phyloP scores from a whole-genome alignment of 2,888 invertebrate genomes.

The Ametastegia equiseti region DNA sequence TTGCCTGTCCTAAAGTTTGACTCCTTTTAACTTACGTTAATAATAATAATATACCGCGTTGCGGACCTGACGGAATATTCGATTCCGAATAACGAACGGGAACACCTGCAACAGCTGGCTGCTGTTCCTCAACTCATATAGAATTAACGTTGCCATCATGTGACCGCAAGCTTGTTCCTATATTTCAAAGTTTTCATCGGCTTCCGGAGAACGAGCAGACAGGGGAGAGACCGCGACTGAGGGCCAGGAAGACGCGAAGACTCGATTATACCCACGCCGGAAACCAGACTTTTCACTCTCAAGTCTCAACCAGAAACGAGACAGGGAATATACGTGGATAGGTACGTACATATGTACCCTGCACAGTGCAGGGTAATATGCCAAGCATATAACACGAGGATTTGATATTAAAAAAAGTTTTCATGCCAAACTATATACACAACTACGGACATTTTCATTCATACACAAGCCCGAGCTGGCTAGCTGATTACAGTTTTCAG shows the following conservation, averaged over 20 bases:
- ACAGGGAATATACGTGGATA: neutral
- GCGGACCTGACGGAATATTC: neutral
- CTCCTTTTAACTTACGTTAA: neutral
- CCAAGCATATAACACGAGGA: neutral
- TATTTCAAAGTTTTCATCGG: slow-evolving; percentile 15
- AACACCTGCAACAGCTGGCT: slow-evolving; percentile 25
- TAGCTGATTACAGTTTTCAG: neutral
- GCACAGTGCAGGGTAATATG: neutral
- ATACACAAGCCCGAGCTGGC: neutral
- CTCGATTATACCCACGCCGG: neutral
- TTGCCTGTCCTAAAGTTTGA: neutral
- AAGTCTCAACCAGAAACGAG: neutral
- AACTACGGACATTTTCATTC: neutral
- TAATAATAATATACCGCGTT: neutral
- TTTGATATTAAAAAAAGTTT: neutral
- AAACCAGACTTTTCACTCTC: slow-evolving; percentile 1
- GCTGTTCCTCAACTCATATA: neutral
- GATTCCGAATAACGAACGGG: neutral
- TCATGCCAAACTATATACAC: neutral
- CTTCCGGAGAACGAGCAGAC: slow-evolving; percentile 2
- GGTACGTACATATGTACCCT: neutral
- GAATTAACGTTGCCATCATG: neutral
- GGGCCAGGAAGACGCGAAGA: neutral
- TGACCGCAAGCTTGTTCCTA: neutral
- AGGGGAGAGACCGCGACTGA: neutral